Base-by-base conservation (phyloP, 2,113 vertebrate genomes). In the Centropristis striata region DNA sequence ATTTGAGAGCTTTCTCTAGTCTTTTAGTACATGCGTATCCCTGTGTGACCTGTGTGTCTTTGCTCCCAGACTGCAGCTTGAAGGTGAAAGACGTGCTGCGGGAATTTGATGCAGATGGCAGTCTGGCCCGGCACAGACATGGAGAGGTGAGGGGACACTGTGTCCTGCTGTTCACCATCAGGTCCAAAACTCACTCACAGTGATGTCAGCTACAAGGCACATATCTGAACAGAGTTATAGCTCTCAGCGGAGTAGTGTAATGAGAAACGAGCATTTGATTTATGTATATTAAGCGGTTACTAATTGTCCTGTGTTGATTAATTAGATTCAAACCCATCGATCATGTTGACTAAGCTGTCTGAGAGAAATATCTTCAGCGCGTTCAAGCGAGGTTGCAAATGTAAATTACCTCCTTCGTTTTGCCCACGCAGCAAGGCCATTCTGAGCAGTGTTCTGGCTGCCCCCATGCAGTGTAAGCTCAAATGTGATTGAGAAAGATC, bases 81-180 rank as follows among this genome's bases (percentile, higher is more conserved):
- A 97, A 96, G 87, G 97, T 98, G 89, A 97, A 96, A 82, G 96
- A 98, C 60, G 97, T 98, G 59, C 93, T 98, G 88, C 94, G 89
- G 90, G 95, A 97, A 70, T 97, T 98, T 60, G 90, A 95, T 4
- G 92, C 93, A 69, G 93, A 96, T 51, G 96, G 96, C 15, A 73
- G 90, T 1, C 90, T 97, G 91, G 91, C 94, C 54, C 90, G 60
- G 80, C 95, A 96, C 90, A 84, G 95, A 53, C 94, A 95, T 15
- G 96, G 95, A 89, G 96, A 97, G 94, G 97, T 98, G 93, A 96
- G 96, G 85, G 79, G 75, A 82, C 57, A 16, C 8, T 0, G 55
- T 58, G 69, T 81, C 72, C 83, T 72, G 57, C 49, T 79, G 58
- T 49, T 55, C 58, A 21, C 59, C 71, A 59, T 79, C 70, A 57